Conservation (phyloP, 2,888 invertebrate genomes). For the Onthophagus sagittarius region DNA sequence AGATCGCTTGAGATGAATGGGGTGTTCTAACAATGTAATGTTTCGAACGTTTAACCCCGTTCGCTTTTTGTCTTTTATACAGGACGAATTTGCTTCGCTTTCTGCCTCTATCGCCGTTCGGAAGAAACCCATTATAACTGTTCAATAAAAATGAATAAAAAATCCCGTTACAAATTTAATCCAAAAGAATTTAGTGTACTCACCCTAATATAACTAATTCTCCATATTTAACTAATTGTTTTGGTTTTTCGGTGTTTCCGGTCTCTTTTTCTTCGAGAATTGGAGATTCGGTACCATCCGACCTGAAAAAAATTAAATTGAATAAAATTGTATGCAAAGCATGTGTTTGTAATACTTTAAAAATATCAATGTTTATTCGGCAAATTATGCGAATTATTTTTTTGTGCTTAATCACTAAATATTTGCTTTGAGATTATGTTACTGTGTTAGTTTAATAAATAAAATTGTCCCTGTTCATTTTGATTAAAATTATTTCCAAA, state of each 20-base stretch:
- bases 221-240: constrained; percentile 79
- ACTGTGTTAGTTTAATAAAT: no score
- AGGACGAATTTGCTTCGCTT: constrained; percentile 92
- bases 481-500: no score
- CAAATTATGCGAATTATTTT: background rate
- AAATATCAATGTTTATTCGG: no score
- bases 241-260: constrained; percentile 75
- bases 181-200: constrained; percentile 42
- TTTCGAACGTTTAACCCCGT: constrained; percentile 91
- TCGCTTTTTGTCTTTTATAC: constrained; percentile 77
- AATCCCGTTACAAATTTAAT: background rate
- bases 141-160: background rate
- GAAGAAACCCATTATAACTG: constrained; percentile 88
- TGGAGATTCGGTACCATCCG: constrained; percentile 68
- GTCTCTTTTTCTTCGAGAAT: constrained; percentile 71
- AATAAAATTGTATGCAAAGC: no score
- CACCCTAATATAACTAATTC: constrained; percentile 92
- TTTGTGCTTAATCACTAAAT: background rate
- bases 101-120: constrained; percentile 89
- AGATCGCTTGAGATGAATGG: constrained; percentile 90
- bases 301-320: constrained; percentile 48
- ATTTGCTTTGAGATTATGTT: no score
- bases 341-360: no score
- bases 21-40: constrained; percentile 96
- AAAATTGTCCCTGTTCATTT: no score